Base-by-base conservation (phyloP, 2,113 vertebrate genomes). In the Ovibos moschatus region DNA sequence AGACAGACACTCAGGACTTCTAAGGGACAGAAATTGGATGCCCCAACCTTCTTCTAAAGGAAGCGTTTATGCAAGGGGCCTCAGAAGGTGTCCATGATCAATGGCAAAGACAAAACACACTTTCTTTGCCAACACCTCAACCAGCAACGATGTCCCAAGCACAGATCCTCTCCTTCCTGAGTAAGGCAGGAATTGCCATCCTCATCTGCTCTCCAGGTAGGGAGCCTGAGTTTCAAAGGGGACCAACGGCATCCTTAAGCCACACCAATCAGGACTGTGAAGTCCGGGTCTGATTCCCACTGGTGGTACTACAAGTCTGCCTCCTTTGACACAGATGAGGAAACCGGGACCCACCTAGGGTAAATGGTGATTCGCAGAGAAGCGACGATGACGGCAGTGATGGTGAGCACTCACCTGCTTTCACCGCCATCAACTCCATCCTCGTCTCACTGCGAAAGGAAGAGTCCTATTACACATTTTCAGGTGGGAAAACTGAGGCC, bases 301-400 rank as follows among this genome's bases (percentile, higher is more conserved):
- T 2, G 23, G 2, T 5, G 17, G 30, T 16, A 51, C 55, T 28
- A 23, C 2, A 57, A 23, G 16, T 5, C 21, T 7, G 3, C 8
- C n/a, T 94, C 30, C 53, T 28, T 27, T 2, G 57, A 6, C 28
- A 78, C 28, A 45, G 30, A 15, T 43, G 76, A 50, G 53, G 45
- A 79, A 19, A 27, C 67, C 0, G 64, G 86, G 45, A 25, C 11
- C 12, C 19, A 9, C 8, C 8, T 2, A 4, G 10, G 2, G 0
- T 21, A 11, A 7, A 15, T 0, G 55, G 25, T 7, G 27, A 36
- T 28, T 8, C 10, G 57, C 28, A 90, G 21, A 30, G 6, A 3
- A 11, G 12, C 9, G 17, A 6, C 7, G 33, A 33, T 14, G 7
- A 7, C 0, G 0, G 50, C 13, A 36, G 50, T 7, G 15, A 27